Conservation (phyloP, 2,888 invertebrate species). For the Cosmopolites sordidus region DNA sequence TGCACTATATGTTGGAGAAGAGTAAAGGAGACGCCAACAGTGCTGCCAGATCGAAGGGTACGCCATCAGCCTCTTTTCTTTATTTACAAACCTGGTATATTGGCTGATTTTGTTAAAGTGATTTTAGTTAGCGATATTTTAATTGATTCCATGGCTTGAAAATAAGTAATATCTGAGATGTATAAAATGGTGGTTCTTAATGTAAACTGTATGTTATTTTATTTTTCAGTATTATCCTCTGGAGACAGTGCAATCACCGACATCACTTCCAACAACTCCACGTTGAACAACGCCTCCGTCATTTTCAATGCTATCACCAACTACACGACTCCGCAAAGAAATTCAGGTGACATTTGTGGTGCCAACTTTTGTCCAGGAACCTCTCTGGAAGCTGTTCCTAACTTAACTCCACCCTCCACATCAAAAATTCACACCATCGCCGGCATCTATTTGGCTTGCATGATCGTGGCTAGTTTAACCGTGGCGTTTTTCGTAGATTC, state of each 20-base stretch:
- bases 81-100: too few relatives aligned
- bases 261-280: slow-evolving; percentile 18
- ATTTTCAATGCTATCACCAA: slow-evolving; percentile 21
- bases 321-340: slow-evolving; percentile 2
- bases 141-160: too few relatives aligned
- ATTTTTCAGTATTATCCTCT: slow-evolving; percentile 33
- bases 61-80: too few relatives aligned
- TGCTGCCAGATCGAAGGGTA: too few relatives aligned
- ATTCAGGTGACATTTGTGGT: slow-evolving; percentile 55
- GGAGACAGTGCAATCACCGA: slow-evolving; percentile 19
- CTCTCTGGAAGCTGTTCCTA: slow-evolving; percentile 57
- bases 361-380: slow-evolving; percentile 68
- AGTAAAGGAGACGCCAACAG: too few relatives aligned
- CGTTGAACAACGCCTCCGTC: slow-evolving; percentile 33
- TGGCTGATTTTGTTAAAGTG: too few relatives aligned
- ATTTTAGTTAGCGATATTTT: too few relatives aligned
- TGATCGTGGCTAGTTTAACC: slow-evolving; percentile 68
- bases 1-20: too few relatives aligned
- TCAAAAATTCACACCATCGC: slow-evolving; percentile 73
- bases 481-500: slow-evolving; percentile 79
- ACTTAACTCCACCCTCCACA: slow-evolving; percentile 66
- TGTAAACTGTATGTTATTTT: too few relatives aligned
- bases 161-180: too few relatives aligned
- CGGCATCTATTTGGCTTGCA: slow-evolving; percentile 77
- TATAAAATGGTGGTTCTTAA: too few relatives aligned